phyloP scores from a whole-genome alignment of 2,113 vertebrate genomes.

The Craseonycteris thonglongyai region DNA sequence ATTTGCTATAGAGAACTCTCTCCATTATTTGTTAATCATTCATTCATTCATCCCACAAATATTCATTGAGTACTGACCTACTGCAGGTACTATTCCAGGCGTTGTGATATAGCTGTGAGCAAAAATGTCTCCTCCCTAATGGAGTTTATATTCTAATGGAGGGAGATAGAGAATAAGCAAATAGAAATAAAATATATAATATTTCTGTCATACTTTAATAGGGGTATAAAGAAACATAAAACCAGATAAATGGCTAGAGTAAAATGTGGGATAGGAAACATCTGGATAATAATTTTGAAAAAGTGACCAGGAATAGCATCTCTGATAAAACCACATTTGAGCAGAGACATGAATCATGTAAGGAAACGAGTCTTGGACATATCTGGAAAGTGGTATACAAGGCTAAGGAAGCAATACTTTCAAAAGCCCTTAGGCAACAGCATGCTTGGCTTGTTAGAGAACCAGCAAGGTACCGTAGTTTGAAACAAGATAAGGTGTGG shows the following conservation, averaged over 20 bases:
- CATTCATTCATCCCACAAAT: neutral
- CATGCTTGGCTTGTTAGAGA: neutral
- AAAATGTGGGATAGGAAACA: neutral
- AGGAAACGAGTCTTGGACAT: neutral
- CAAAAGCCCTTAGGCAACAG: neutral
- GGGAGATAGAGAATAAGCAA: neutral
- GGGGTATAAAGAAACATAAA: neutral
- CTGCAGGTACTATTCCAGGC: neutral
- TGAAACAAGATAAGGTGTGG: neutral
- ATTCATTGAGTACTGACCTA: neutral
- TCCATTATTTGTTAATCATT: neutral
- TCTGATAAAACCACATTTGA: neutral
- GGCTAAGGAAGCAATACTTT: neutral
- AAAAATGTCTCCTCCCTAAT: neutral
- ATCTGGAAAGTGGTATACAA: neutral
- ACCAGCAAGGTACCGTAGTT: neutral
- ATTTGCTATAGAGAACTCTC: neutral
- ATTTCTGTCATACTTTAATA: neutral
- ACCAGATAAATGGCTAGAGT: neutral
- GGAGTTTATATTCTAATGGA: neutral
- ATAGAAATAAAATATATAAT: too few relatives aligned
- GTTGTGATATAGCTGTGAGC: neutral
- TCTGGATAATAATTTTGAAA: neutral
- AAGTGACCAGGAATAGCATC: neutral
- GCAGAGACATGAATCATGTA: neutral